These are phyloP conservation scores for Momotus momota DNA, from an alignment of 2,797 vertebrate genomes.

Conservation along the genomic window DNA sequence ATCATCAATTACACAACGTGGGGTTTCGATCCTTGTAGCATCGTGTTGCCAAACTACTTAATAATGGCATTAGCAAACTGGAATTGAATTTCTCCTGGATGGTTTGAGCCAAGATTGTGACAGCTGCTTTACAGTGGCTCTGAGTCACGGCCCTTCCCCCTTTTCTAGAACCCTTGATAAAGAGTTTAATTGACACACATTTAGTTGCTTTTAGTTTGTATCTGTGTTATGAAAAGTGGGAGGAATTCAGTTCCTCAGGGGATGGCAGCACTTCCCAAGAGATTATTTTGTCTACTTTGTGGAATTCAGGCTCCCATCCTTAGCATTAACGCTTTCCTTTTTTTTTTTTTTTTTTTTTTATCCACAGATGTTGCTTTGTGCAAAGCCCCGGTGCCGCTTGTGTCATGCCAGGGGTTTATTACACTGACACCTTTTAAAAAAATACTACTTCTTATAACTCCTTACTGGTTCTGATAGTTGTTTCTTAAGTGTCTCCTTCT, in stretches of 20 bases:
- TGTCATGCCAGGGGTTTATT: neutral
- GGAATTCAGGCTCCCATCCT: neutral
- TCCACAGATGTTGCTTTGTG: rapidly evolving
- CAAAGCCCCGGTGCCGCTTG: rapidly evolving
- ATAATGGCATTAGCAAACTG: conserved; percentile 14
- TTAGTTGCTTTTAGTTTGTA: neutral
- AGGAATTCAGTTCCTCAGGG: neutral
- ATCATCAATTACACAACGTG: neutral
- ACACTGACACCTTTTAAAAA: neutral
- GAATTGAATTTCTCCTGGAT: conserved; percentile 18
- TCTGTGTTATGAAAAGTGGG: neutral
- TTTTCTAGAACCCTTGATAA: neutral
- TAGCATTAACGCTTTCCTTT: neutral
- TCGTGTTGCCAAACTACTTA: neutral
- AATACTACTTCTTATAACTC: neutral
- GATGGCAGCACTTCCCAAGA: neutral
- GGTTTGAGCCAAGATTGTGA: neutral
- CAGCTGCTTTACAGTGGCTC: neutral
- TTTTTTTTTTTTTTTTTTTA: too few species aligned
- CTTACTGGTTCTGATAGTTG: neutral
- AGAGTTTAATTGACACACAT: neutral
- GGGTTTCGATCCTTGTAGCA: neutral
- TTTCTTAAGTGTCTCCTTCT: neutral
- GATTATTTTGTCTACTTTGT: neutral
- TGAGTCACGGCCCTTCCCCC: neutral